These are phyloP conservation scores for Mellilla xanthometata DNA, from an alignment of 2,888 invertebrate genomes.

Conservation along the genomic window DNA sequence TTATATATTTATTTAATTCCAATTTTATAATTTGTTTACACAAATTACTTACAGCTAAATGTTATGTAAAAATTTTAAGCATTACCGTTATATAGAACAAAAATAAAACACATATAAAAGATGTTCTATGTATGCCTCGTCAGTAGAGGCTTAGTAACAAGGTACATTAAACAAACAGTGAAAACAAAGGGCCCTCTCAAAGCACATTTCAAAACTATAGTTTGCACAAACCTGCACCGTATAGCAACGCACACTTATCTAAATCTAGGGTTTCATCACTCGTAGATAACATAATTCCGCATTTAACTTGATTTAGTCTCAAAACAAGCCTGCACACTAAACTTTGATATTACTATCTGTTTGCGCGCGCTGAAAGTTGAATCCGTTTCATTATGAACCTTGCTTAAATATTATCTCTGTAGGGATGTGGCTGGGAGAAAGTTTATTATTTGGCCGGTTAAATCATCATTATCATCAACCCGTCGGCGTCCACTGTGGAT, in stretches of 20 bases:
- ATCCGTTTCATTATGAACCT: slow-evolving; percentile 29
- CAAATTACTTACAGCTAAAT: too few species aligned
- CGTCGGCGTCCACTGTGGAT: too few species aligned
- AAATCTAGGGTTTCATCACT: slow-evolving; percentile 1
- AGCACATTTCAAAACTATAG: neutral
- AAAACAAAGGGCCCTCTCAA: too few species aligned
- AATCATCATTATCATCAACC: too few species aligned
- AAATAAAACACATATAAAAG: too few species aligned
- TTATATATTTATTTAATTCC: too few species aligned
- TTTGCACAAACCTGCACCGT: neutral
- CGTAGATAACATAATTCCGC: slow-evolving; percentile 14
- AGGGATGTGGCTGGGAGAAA: neutral
- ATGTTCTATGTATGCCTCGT: too few species aligned
- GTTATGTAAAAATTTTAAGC: too few species aligned
- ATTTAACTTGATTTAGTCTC: slow-evolving; percentile 17
- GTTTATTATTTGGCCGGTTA: neutral
- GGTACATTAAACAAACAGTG: too few species aligned
- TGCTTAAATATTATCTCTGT: slow-evolving; percentile 31
- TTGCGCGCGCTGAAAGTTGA: slow-evolving; percentile 21
- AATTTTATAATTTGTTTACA: too few species aligned
- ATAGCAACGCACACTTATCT: slow-evolving; percentile 6
- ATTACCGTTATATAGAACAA: too few species aligned
- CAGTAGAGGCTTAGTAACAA: too few species aligned
- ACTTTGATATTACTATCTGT: slow-evolving; percentile 22
- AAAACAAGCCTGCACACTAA: slow-evolving; percentile 18